phyloP scores from a whole-genome alignment of 92 coral and sea anemone species.

The Micromussa lordhowensis region DNA sequence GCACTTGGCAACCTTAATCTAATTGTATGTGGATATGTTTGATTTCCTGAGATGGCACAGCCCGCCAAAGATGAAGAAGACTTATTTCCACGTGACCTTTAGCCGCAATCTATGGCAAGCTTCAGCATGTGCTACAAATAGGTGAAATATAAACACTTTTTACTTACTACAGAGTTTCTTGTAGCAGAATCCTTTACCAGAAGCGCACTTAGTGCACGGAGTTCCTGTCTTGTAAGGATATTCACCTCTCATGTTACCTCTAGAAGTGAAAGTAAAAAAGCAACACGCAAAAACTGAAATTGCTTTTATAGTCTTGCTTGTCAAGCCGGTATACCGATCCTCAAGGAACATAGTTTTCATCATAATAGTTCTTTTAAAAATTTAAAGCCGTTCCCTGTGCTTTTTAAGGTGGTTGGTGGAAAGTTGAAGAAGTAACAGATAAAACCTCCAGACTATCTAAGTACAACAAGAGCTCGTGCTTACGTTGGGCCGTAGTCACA shows the following conservation, averaged over 20 bases:
- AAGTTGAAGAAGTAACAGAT: too few species aligned
- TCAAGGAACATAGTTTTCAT: too few species aligned
- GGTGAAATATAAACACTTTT: not conserved
- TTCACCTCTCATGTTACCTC: constrained; percentile 65
- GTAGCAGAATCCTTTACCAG: constrained; percentile 83
- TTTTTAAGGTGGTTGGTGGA: too few species aligned
- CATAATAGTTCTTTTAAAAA: too few species aligned
- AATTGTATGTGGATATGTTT: too few species aligned
- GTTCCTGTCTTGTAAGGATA: constrained; percentile 73
- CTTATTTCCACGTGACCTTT: too few species aligned
- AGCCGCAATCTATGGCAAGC: not conserved
- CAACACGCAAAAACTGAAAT: not conserved
- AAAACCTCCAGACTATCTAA: too few species aligned
- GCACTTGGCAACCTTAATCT: too few species aligned
- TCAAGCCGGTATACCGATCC: too few species aligned
- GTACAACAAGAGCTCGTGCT: not conserved
- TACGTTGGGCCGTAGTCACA: constrained; percentile 75
- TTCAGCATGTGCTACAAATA: not conserved
- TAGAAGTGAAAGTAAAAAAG: not conserved
- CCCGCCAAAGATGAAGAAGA: too few species aligned
- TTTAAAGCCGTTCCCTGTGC: too few species aligned
- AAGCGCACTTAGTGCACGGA: constrained; percentile 79
- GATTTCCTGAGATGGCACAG: too few species aligned
- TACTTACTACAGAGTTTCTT: constrained; percentile 75
- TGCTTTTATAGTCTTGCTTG: not conserved